Evolutionary conservation across 2,113 vertebrate genomes (phyloP).

Genomic region (Solea solea): DNA sequence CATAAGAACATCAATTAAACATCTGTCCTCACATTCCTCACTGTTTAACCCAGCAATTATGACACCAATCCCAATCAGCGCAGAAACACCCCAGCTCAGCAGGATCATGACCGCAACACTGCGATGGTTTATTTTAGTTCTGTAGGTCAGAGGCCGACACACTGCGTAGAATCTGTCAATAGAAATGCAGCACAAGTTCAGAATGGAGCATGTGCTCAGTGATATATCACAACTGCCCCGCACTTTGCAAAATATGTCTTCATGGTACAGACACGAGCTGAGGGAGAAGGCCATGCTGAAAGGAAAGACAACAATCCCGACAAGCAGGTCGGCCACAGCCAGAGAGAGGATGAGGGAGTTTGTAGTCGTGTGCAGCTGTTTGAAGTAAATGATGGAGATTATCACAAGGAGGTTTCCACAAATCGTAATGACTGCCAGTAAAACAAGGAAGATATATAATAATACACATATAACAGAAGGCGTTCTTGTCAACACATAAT

Average conservation of each 20-base stretch:
- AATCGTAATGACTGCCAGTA: conserved; percentile 17
- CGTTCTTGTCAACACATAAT: neutral
- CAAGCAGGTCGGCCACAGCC: conserved; percentile 14
- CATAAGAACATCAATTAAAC: neutral
- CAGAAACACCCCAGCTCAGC: conserved; percentile 12
- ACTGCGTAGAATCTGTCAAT: conserved; percentile 40
- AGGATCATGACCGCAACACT: conserved; percentile 18
- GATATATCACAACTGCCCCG: conserved; percentile 5
- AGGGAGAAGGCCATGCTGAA: neutral
- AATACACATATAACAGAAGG: conserved; percentile 35
- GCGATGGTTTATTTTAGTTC: neutral
- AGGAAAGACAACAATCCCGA: neutral
- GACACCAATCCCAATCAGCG: neutral
- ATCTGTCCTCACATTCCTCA: conserved; percentile 19
- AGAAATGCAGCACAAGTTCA: conserved; percentile 35
- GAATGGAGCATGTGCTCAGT: conserved; percentile 21
- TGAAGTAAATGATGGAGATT: conserved; percentile 9
- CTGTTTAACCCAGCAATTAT: neutral
- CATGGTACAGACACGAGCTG: neutral
- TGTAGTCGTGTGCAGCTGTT: conserved; percentile 1
- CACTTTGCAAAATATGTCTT: conserved; percentile 19
- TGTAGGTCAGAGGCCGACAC: conserved; percentile 38
- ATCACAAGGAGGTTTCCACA: conserved; percentile 53
- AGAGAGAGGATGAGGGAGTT: conserved; percentile 14
- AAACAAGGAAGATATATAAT: conserved; percentile 21